phyloP scores from a whole-genome alignment of 1,140 invertebrate species.

The Ips typographus region DNA sequence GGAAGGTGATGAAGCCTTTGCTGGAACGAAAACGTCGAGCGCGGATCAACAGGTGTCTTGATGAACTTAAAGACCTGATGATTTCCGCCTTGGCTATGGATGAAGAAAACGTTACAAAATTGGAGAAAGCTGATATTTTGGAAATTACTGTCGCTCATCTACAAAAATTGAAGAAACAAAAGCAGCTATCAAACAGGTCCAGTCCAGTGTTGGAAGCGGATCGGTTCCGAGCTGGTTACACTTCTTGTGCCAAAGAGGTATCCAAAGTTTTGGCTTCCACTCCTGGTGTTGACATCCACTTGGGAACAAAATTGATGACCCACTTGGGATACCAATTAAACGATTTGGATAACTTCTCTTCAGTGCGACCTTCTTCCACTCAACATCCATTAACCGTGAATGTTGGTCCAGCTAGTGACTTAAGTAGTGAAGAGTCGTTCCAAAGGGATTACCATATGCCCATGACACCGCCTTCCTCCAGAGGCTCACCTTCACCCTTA shows the following conservation, averaged over 20 bases:
- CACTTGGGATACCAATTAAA: slow-evolving; percentile 81
- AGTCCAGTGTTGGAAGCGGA: slow-evolving; percentile 73
- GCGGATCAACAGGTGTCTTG: slow-evolving; percentile 90
- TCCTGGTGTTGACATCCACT: slow-evolving; percentile 78
- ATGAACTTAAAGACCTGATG: slow-evolving; percentile 91
- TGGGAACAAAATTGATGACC: slow-evolving; percentile 83
- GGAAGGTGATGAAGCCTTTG: slow-evolving; percentile 95
- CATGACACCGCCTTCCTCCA: slow-evolving; percentile 64
- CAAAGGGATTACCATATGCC: slow-evolving; percentile 57
- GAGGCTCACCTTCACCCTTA: slow-evolving; percentile 42
- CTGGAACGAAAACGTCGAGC: slow-evolving; percentile 90
- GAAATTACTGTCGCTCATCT: slow-evolving; percentile 92
- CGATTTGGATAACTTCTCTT: slow-evolving; percentile 66
- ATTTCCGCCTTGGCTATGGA: slow-evolving; percentile 81
- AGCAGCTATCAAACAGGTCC: slow-evolving; percentile 59
- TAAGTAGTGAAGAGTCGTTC: slow-evolving; percentile 56
- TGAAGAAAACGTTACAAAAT: slow-evolving; percentile 85
- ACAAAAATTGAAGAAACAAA: slow-evolving; percentile 76
- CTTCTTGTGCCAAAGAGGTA: slow-evolving; percentile 89
- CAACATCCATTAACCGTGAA: slow-evolving; percentile 47
- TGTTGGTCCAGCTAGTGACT: slow-evolving; percentile 50
- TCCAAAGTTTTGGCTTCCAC: slow-evolving; percentile 80
- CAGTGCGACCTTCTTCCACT: not conserved
- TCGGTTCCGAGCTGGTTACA: slow-evolving; percentile 86
- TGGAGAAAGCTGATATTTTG: slow-evolving; percentile 96